Evolutionary conservation across 2,888 invertebrate genomes (phyloP), one percentile per base, ranked within the genome.

Genomic region (Dilophus febrilis): DNA sequence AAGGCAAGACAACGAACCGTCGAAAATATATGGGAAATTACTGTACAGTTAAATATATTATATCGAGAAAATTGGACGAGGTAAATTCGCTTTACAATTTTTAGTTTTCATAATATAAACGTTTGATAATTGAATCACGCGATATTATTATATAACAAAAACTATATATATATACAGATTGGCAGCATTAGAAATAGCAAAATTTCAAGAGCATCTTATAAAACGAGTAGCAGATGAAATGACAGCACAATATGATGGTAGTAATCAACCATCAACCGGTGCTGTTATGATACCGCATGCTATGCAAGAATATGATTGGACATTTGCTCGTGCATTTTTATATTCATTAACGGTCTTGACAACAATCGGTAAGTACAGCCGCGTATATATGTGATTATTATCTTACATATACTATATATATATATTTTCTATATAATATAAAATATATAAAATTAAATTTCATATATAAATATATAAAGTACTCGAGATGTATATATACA

Each of bases 281-380:
- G 61, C 61, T 37, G 60, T 63, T 13, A 54, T 61, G 39, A 47
- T 60, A 29, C 52, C 58, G 42, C 56, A 58, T 44, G 54, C 57
- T 49, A 53, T 47, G 19, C 54, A 67, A 48, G 76, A 77, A 50
- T 74, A 78, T 58, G 84, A 86, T 59, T 87, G 86, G 86, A 85
- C 81, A 59, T 78, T 86, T 59, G 84, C 86, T 40, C 76, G 81
- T 53, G 87, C 92, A 40, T 92, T 94, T 65, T 76, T 94, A 51
- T 94, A 92, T 65, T 91, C 91, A 17, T 71, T 94, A 49, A 92
- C 92, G 29, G 88, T 94, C 47, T 71, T 94, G 51, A 92, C 91
- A 37, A 92, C 86, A 44, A 84, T 86, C 58, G 86, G 86, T 86
- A 61, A 77, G 79, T 67, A 45, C 49, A 18, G n/a, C n/a, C 22